Evolutionary conservation across 1,140 invertebrate genomes (phyloP).

Genomic region (Dufourea novaeangliae): DNA sequence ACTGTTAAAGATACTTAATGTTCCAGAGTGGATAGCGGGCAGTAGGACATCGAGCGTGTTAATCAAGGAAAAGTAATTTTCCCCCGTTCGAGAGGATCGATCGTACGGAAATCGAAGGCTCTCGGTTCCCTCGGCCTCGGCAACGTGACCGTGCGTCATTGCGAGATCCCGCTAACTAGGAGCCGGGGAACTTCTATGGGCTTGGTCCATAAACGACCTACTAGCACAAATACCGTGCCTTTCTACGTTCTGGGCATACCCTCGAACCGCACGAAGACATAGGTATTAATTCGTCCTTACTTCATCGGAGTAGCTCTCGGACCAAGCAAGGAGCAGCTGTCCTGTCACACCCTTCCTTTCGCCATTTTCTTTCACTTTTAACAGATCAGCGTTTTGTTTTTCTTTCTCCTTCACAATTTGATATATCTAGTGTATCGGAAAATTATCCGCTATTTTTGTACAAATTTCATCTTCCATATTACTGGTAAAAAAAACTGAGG

Average conservation of each 20-base stretch:
- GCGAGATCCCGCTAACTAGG: slow-evolving; percentile 62
- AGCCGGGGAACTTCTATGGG: slow-evolving; percentile 73
- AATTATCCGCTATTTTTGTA: too few species aligned
- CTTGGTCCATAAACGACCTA: slow-evolving; percentile 79
- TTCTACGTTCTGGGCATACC: slow-evolving; percentile 69
- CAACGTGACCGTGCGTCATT: slow-evolving; percentile 27
- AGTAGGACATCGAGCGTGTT: neutral
- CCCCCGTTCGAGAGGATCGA: neutral
- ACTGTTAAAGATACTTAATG: too few species aligned
- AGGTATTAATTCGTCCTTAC: slow-evolving; percentile 18
- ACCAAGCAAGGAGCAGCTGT: too few species aligned
- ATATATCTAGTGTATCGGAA: too few species aligned
- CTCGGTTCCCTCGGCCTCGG: neutral
- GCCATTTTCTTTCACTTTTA: too few species aligned
- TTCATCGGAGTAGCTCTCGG: slow-evolving; percentile 36
- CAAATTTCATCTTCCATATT: too few species aligned
- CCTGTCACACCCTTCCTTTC: too few species aligned
- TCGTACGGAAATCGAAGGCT: slow-evolving; percentile 17
- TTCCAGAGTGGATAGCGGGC: neutral
- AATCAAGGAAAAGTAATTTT: neutral
- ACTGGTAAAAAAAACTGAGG: too few species aligned
- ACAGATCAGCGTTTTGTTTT: too few species aligned
- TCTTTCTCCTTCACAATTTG: too few species aligned
- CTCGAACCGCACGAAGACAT: slow-evolving; percentile 24
- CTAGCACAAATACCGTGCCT: slow-evolving; percentile 77